A percentile compares a stretch with the other conserved stretches of the same genome.
Evolutionary conservation across 2,113 vertebrate genomes (phyloP).

Genomic region (Xiphophorus couchianus): DNA sequence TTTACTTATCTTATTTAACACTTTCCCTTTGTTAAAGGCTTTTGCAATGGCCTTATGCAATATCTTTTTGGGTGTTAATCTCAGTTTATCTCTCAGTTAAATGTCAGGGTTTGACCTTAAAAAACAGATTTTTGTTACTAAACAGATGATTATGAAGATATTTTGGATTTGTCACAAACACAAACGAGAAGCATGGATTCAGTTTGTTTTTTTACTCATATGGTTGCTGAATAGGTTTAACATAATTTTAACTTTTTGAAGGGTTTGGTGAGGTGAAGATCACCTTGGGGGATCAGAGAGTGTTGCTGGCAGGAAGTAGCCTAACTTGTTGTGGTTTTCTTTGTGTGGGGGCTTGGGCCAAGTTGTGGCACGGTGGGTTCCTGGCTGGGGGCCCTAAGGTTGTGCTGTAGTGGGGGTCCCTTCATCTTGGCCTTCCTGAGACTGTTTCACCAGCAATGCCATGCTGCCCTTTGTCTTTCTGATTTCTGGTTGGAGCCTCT

Average conservation of each 20-base stretch:
- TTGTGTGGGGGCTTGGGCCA: too few species aligned
- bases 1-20: slow-evolving; percentile 23
- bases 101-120: slow-evolving; percentile 17
- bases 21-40: slow-evolving; percentile 30
- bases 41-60: slow-evolving; percentile 47
- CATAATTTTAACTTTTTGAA: not conserved
- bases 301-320: too few species aligned
- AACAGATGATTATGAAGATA: not conserved
- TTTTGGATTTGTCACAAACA: not conserved
- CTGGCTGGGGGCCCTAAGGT: too few species aligned
- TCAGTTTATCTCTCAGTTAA: slow-evolving; percentile 5
- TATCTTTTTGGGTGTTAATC: slow-evolving; percentile 23
- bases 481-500: not conserved
- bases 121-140: not conserved
- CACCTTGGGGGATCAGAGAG: too few species aligned
- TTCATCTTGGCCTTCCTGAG: too few species aligned
- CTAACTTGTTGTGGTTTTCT: too few species aligned
- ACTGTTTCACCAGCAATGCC: too few species aligned
- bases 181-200: not conserved
- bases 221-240: not conserved
- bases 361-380: too few species aligned
- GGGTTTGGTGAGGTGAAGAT: too few species aligned
- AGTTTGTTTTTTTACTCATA: not conserved
- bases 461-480: not conserved
- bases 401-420: too few species aligned